Percentiles rank a stretch among this genome's conserved stretches.
These are phyloP conservation scores for Piaya cayana DNA, from an alignment of 2,113 vertebrate species.

Conservation along the genomic window DNA sequence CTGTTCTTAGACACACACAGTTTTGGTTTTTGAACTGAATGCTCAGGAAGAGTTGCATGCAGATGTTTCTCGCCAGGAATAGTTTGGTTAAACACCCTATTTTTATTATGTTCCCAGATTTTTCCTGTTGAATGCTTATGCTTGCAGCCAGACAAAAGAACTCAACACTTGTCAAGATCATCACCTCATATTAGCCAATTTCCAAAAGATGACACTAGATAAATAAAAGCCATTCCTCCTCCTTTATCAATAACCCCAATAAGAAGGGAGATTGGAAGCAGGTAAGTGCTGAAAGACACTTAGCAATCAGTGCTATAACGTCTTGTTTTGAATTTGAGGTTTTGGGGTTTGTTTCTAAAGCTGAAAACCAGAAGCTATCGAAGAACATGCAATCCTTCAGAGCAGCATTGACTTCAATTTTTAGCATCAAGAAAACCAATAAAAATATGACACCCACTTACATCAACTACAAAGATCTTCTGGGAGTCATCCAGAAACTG, in stretches of 20 bases:
- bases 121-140: not conserved
- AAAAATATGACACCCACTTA: conserved; percentile 74
- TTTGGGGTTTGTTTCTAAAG: not conserved
- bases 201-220: not conserved
- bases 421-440: not conserved
- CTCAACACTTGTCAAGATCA: not conserved
- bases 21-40: not conserved
- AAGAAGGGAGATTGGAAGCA: not conserved
- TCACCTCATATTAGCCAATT: not conserved
- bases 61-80: not conserved
- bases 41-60: not conserved
- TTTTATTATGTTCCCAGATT: not conserved
- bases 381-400: conserved; percentile 1
- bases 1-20: not conserved
- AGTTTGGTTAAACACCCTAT: not conserved
- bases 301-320: not conserved
- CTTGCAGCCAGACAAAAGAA: not conserved
- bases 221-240: not conserved
- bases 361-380: not conserved
- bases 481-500: conserved; percentile 85
- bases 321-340: not conserved
- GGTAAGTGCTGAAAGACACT: not conserved
- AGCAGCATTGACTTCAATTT: conserved; percentile 27
- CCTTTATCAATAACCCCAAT: not conserved
- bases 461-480: conserved; percentile 86